Base-by-base conservation (phyloP, 92 coral and sea anemone genomes). In the Heliopora coerulea region DNA sequence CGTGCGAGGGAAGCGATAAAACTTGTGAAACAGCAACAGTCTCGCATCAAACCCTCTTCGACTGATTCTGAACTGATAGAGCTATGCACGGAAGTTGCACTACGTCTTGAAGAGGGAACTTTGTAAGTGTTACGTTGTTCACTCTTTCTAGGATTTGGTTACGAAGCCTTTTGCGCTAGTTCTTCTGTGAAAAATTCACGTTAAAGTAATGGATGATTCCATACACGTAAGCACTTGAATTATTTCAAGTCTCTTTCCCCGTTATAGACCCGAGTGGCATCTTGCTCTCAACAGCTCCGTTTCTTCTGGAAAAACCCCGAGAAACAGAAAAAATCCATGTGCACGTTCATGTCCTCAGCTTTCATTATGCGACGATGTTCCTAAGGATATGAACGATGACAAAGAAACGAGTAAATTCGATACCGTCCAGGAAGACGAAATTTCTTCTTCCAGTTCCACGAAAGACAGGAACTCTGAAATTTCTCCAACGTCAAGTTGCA, bases 11-110 rank as follows among this genome's bases (percentile, higher is more conserved):
- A 83, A 74, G 96, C 96, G 1, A 91, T 90, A 12, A 79, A 81
- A 13, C 86, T 88, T 20, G 90, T 90, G 29, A 78, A 85, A 35
- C 63, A 63, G 56, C 79, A 0, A 81, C 64, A 79, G 83, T 25
- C 39, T 56, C 49, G 78, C 60, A 14, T 81, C 63, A 27, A 65
- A 73, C 75, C 84, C 81, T 8, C 79, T 78, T 15, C 84, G 82
- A 15, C 62, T 75, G 17, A 69, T 34, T 82, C 83, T 34, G 80
- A 85, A 8, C 72, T 84, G 32, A 83, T 89, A n/a, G 84, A 87
- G 10, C 54, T 90, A 39, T 88, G 93, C 64, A 90, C 96, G 42
- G 96, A 90, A 15, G 85, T 88, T 20, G 92, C 96, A 10, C 76
- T 74, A 18, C 68, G 83, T 24, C 44, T 90, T 34, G 88, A 90